These are phyloP conservation scores for Typhlomys cinereus DNA, from an alignment of 2,113 vertebrate genomes.

Conservation along the genomic window DNA sequence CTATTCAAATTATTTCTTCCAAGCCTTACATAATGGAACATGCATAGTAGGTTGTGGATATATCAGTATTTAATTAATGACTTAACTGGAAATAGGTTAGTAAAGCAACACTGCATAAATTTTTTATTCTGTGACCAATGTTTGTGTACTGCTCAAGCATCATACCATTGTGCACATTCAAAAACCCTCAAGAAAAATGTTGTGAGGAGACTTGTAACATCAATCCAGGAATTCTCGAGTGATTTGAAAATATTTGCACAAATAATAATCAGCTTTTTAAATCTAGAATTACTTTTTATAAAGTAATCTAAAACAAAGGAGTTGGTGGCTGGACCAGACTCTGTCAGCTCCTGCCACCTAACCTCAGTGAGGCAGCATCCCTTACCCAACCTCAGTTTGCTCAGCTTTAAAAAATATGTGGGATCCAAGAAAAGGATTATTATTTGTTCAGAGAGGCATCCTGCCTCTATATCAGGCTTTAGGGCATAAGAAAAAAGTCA, in stretches of 20 bases:
- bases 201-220: not conserved
- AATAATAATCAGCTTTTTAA: not conserved
- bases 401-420: not conserved
- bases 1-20: not conserved
- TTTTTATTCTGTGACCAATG: not conserved
- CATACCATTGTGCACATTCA: not conserved
- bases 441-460: not conserved
- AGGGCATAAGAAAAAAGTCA: not conserved
- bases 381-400: not conserved
- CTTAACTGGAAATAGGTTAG: not conserved
- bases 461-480: not conserved
- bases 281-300: not conserved
- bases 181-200: not conserved
- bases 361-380: not conserved
- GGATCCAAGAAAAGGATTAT: no score
- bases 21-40: not conserved
- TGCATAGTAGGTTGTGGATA: not conserved
- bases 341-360: not conserved
- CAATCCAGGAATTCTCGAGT: conserved; percentile 4
- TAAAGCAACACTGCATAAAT: not conserved
- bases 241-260: not conserved
- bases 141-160: not conserved
- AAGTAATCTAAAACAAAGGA: no score
- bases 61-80: not conserved
- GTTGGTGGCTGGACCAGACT: not conserved